Evolutionary conservation across 2,797 vertebrate species (phyloP).

Genomic region (Antrozous pallidus): DNA sequence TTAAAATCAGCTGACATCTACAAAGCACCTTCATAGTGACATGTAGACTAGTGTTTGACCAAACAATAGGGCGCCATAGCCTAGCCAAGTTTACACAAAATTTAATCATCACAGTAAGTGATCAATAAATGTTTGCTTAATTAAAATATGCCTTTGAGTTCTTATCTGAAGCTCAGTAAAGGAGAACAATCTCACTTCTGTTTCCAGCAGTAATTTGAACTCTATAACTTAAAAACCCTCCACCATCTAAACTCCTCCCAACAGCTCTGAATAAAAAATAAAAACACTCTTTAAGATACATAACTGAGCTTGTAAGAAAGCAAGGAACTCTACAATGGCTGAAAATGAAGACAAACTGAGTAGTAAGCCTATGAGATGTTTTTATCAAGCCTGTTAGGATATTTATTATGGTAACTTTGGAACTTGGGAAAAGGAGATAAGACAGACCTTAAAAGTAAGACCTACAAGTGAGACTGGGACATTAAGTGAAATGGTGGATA

Average conservation of each 20-base stretch:
- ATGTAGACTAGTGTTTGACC: background rate
- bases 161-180: conserved; percentile 19
- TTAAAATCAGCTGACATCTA: conserved; percentile 4
- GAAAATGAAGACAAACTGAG: conserved; percentile 8
- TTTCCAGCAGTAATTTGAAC: conserved; percentile 36
- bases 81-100: background rate
- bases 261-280: background rate
- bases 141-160: conserved; percentile 37
- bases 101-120: conserved; percentile 15
- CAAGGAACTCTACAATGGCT: background rate
- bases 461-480: background rate
- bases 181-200: background rate
- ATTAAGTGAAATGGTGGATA: conserved; percentile 2
- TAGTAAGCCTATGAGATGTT: background rate
- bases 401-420: background rate
- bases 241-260: background rate
- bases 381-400: background rate
- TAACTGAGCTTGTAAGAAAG: background rate
- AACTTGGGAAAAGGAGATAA: background rate
- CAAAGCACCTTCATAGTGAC: background rate
- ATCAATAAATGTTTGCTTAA: conserved; percentile 30
- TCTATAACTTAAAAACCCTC: conserved; percentile 35
- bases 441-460: conserved; percentile 5
- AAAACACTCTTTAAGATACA: conserved; percentile 1
- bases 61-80: background rate